Evolutionary conservation across 2,888 invertebrate genomes (phyloP).

Genomic region (Xestoiulus laeticollis): DNA sequence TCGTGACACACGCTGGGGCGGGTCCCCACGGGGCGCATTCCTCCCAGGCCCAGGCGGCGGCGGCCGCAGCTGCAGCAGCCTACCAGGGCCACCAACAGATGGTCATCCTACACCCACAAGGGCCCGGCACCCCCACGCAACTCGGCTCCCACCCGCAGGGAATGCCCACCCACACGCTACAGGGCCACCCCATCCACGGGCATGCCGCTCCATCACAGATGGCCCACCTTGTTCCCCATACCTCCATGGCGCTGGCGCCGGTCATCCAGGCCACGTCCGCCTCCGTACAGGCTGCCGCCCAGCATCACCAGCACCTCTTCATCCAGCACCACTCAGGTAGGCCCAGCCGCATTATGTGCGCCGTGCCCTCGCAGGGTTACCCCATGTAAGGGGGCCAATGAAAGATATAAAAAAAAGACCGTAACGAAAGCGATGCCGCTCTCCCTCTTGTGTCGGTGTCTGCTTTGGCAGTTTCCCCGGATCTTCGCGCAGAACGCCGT

Average conservation of each 20-base stretch:
- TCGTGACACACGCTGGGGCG: constrained; percentile 48
- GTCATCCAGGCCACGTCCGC: constrained; percentile 53
- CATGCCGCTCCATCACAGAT: constrained; percentile 49
- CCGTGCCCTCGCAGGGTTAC: background rate
- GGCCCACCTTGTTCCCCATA: constrained; percentile 53
- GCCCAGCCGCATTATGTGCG: constrained; percentile 6
- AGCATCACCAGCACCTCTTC: constrained; percentile 53
- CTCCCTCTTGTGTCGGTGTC: too few relatives aligned
- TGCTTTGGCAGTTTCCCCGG: too few relatives aligned
- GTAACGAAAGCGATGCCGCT: too few relatives aligned
- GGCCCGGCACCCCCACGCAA: constrained; percentile 46
- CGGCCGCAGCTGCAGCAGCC: constrained; percentile 11
- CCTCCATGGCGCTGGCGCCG: constrained; percentile 53
- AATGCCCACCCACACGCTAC: constrained; percentile 53
- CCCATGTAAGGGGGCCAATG: background rate
- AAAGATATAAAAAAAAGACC: too few relatives aligned
- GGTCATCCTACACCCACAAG: constrained; percentile 50
- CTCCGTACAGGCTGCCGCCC: constrained; percentile 39
- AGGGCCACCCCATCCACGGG: constrained; percentile 54
- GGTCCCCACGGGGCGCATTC: background rate
- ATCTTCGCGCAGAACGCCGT: too few relatives aligned
- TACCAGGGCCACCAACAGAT: constrained; percentile 47
- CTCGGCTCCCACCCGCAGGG: constrained; percentile 52
- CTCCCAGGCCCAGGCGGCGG: background rate
- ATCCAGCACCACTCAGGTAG: constrained; percentile 58